Base-by-base conservation (phyloP, 2,113 vertebrate genomes). In the Mixornis gularis region DNA sequence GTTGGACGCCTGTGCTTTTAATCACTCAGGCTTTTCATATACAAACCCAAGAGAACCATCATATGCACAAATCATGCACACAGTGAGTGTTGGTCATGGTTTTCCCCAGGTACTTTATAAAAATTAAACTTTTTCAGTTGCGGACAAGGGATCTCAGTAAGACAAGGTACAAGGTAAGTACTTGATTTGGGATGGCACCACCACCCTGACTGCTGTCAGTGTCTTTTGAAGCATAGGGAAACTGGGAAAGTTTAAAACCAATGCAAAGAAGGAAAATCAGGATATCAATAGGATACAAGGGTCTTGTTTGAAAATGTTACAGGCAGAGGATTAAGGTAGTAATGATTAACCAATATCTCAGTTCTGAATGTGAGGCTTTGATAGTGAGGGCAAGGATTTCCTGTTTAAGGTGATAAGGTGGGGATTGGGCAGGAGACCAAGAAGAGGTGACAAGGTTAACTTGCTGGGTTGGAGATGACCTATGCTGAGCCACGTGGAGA, bases 391-490 rank as follows among this genome's bases (percentile, higher is more conserved):
- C 12, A 72, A 80, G 49, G 27, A 83, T 19, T 9, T 88, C 29
- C 6, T 56, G 9, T 62, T 77, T 36, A 48, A 55, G 59, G 22
- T 64, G 60, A 13, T 55, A 71, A 74, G 5, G 74, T 13, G 5
- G 9, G 29, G 20, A 58, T 5, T 73, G 34, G 74, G 29, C 8
- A 1, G 41, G n/a, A 90, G 38, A 66, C n/a, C 53, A 65, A 68
- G 79, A 30, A 85, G 49, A 76, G 40, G n/a, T 76, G 79, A 94
- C 40, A 71, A 74, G 48, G 53, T 52, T 53, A 80, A 78, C 11
- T 8, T 17, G 40, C 27, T 1, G 6, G 40, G 40, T 48, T 82
- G 22, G 38, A 85, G 13, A 41, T 72, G 44, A 52, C 25, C 55
- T 0, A 0, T 60, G 65, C 49, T 72, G 63, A 76, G 58, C 43